Evolutionary conservation across 2,113 vertebrate species (phyloP).

Genomic region (Delphinapterus leucas): DNA sequence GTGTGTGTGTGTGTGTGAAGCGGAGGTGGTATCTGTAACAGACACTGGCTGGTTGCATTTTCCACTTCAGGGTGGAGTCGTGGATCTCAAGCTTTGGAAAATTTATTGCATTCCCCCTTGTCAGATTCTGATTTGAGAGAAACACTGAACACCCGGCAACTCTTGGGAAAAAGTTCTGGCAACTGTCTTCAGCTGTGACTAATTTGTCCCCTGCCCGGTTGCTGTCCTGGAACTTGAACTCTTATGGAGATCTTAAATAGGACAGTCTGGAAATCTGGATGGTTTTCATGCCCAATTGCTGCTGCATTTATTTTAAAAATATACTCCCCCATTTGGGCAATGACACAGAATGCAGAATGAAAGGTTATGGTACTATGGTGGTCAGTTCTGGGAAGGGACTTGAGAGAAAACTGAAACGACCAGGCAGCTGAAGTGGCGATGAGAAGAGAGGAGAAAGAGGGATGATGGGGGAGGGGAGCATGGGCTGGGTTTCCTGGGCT

Average conservation of each 20-base stretch:
- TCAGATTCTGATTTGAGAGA: slow-evolving; percentile 13
- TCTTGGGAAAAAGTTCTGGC: neutral
- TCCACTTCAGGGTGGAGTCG: neutral
- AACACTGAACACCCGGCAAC: neutral
- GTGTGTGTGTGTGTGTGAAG: neutral
- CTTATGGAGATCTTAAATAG: neutral
- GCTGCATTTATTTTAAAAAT: neutral
- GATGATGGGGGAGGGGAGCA: neutral
- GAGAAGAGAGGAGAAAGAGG: neutral
- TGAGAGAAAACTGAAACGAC: neutral
- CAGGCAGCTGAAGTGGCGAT: neutral
- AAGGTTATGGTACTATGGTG: neutral
- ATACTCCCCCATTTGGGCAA: neutral
- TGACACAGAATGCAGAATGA: neutral
- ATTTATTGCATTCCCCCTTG: neutral
- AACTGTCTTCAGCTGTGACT: neutral
- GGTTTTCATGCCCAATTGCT: neutral
- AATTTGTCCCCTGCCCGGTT: neutral
- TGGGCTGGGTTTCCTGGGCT: neutral
- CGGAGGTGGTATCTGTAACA: neutral
- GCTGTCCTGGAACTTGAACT: neutral
- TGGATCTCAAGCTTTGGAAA: neutral
- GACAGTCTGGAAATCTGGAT: neutral
- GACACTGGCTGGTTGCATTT: neutral
- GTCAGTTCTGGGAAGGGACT: neutral